Evolutionary conservation across 2,113 vertebrate genomes (phyloP).

Genomic region (crab-eating macaque (Macaca fascicularis)): T2T-MFA8v1.1 NC_088378.1:117532501-117533000

Average conservation of each 20-base stretch:
- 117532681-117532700: background rate
- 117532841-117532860: background rate
- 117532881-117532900: background rate
- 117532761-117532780: background rate
- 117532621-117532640: background rate
- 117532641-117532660: background rate
- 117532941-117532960: background rate
- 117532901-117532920: background rate
- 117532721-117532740: background rate
- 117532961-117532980: background rate
- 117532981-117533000: background rate
- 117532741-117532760: background rate
- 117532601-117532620: background rate
- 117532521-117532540: fast-evolving
- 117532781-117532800: background rate
- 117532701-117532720: background rate
- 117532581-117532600: background rate
- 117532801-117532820: fast-evolving
- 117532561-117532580: background rate
- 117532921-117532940: background rate
- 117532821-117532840: background rate
- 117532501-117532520: background rate
- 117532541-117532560: background rate
- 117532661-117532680: background rate
- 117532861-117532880: background rate